These are phyloP conservation scores for Paramormyrops kingsleyae DNA, from an alignment of 2,113 vertebrate genomes.

Conservation along the genomic window DNA sequence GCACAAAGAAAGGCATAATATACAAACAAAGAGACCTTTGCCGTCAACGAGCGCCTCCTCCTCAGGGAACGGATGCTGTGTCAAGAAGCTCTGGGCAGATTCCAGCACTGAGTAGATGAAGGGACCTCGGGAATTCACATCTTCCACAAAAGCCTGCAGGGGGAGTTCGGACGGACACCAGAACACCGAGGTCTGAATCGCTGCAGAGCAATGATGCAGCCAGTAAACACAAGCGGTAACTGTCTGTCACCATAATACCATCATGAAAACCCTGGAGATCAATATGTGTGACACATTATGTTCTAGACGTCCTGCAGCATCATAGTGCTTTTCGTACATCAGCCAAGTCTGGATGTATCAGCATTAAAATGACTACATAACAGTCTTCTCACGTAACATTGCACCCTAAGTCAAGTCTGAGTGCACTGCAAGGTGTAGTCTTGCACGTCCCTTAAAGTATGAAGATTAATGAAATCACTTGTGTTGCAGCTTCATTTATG, in stretches of 20 bases:
- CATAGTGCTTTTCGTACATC: not conserved
- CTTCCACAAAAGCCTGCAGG: slow-evolving; percentile 71
- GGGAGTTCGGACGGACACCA: not conserved
- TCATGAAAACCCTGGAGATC: not conserved
- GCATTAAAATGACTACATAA: not conserved
- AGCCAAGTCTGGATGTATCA: not conserved
- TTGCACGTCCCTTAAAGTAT: slow-evolving; percentile 15
- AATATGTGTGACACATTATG: not conserved
- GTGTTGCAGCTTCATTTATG: slow-evolving; percentile 24
- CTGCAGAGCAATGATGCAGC: not conserved
- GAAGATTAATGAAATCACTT: slow-evolving; percentile 35
- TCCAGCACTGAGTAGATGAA: slow-evolving; percentile 75
- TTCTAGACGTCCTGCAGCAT: not conserved
- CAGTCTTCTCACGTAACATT: not conserved
- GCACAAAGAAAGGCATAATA: not conserved
- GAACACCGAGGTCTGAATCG: not conserved
- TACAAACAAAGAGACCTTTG: slow-evolving; percentile 57
- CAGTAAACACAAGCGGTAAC: not conserved
- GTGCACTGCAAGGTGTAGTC: not conserved
- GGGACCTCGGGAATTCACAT: slow-evolving; percentile 71
- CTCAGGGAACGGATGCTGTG: slow-evolving; percentile 73
- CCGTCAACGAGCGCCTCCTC: slow-evolving; percentile 58
- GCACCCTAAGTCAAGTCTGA: not conserved
- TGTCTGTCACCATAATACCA: not conserved
- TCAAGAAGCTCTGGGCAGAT: slow-evolving; percentile 72